These are phyloP conservation scores for Tethea ocularis DNA, from an alignment of 2,888 invertebrate species.

Conservation along the genomic window DNA sequence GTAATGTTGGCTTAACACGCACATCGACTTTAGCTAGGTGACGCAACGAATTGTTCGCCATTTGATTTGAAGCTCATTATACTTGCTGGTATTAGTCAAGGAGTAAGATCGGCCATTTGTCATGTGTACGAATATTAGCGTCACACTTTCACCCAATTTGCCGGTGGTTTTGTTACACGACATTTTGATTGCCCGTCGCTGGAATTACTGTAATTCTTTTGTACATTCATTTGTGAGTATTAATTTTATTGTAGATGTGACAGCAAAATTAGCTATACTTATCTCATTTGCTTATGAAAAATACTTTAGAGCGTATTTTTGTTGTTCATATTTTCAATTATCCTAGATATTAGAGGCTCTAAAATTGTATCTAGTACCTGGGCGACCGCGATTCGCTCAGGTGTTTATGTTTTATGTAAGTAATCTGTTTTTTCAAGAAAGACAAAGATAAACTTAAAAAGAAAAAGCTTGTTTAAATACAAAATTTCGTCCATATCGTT, in stretches of 20 bases:
- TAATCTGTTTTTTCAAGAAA: too few relatives aligned
- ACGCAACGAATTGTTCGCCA: conserved; percentile 45
- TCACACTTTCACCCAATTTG: conserved; percentile 79
- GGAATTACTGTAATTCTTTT: conserved; percentile 58
- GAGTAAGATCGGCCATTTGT: conserved; percentile 71
- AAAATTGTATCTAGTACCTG: too few relatives aligned
- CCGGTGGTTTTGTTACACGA: conserved; percentile 64
- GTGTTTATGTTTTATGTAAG: too few relatives aligned
- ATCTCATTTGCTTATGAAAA: conserved; percentile 9
- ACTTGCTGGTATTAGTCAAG: conserved; percentile 44
- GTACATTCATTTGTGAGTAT: conserved; percentile 43
- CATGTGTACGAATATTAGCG: conserved; percentile 74
- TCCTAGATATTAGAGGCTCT: background rate
- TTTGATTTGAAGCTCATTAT: conserved; percentile 52
- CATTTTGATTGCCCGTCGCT: conserved; percentile 58
- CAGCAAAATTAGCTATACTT: conserved; percentile 22
- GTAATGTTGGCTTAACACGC: conserved; percentile 9
- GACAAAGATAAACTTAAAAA: too few relatives aligned
- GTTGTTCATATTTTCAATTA: background rate
- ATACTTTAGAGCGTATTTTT: background rate
- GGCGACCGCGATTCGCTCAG: too few relatives aligned
- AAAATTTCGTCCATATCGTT: too few relatives aligned
- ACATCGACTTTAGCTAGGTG: conserved; percentile 1
- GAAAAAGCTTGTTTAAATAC: too few relatives aligned
- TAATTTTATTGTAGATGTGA: conserved; percentile 32